These are phyloP conservation scores for Zoroaster sp. DNA, from an alignment of 53 echinoderm and acorn worm genomes.

Conservation along the genomic window DNA sequence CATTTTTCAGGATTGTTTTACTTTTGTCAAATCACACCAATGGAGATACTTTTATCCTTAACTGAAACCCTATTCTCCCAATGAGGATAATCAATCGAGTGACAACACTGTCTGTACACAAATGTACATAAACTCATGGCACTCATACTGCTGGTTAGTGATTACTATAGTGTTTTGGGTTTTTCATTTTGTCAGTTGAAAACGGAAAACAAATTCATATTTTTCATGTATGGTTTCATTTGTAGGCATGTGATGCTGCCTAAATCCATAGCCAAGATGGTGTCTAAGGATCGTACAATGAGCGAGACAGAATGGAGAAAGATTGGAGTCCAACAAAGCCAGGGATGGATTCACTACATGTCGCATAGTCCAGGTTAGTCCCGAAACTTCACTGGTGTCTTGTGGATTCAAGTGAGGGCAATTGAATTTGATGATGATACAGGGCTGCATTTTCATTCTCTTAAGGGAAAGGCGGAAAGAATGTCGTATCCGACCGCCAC, in stretches of 20 bases:
- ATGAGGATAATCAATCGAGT: too few species aligned
- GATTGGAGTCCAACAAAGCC: conserved; percentile 95
- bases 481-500: not conserved
- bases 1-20: too few species aligned
- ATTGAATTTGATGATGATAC: not conserved
- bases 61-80: too few species aligned
- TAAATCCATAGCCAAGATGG: conserved; percentile 80
- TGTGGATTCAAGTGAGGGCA: not conserved
- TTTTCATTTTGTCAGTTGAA: too few species aligned
- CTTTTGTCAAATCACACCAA: too few species aligned
- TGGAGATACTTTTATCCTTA: too few species aligned
- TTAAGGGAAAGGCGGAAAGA: not conserved
- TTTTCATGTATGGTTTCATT: too few species aligned
- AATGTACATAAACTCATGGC: too few species aligned
- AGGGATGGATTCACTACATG: conserved; percentile 98
- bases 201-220: too few species aligned
- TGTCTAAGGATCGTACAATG: conserved; percentile 86
- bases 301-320: conserved; percentile 87
- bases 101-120: too few species aligned
- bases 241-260: conserved; percentile 95
- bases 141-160: too few species aligned
- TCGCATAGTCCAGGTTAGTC: conserved; percentile 93
- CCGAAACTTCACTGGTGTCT: not conserved
- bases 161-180: too few species aligned
- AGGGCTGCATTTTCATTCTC: not conserved